Evolutionary conservation across 2,888 invertebrate genomes (phyloP), one percentile per base, ranked within the genome.

Genomic region (Caenorhabditis afra): DNA sequence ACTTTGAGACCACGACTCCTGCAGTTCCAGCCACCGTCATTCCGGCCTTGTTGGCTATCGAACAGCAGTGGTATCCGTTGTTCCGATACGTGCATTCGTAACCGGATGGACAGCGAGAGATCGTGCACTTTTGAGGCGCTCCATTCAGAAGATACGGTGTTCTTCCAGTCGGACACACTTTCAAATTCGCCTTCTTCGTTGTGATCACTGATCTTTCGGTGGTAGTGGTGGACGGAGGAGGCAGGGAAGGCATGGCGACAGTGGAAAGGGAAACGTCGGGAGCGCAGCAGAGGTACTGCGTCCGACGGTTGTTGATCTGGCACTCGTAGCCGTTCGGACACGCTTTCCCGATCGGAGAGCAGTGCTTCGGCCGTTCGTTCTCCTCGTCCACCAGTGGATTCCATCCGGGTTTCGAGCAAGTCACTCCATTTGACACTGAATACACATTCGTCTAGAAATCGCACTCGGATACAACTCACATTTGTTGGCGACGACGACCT

Each of bases 101-200:
- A 0, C 86, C 86, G 5, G 57, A 45, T 35, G 84, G 81, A 41
- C 85, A 83, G 20, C 82, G 64, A 3, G 80, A 66, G 18, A 73
- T 73, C 3, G 81, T 81, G 50, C 86, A 86, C 47, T 81, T 83
- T 61, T 85, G 84, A 11, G 85, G 85, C 29, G 61, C 53, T 12
- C 86, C 86, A 45, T 86, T 86, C 14, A 86, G 52, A 20, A 86
- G 81, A 49, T 86, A 86, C 3, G 86, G 83, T 1, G 79, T 86
- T 44, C 86, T 45, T 4, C 81, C 81, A 18, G 65, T 57, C 11
- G 84, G 84, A 39, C 85, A 85, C 7, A 82, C 84, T 62, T 70
- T 78, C 5, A 20, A 39, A 18, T 64, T 68, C 3, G 53, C 55
- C 52, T 74, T 65, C 16, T 53, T 74, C 0, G 65, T 74, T 0